These are phyloP conservation scores for Dreissena polymorpha DNA, from an alignment of 1,140 invertebrate species.

Conservation along the genomic window DNA sequence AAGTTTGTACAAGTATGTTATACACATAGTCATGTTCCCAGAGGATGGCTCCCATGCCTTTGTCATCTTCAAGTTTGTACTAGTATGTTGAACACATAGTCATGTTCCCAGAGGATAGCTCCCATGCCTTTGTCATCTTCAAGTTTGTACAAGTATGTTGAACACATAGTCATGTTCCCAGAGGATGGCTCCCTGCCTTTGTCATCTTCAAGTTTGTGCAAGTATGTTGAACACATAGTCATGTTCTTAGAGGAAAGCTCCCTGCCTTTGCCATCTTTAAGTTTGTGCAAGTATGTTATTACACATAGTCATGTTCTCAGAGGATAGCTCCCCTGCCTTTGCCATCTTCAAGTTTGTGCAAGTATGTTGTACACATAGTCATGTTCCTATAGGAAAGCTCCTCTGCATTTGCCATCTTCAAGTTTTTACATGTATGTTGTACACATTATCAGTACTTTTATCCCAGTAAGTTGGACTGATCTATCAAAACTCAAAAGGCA, in stretches of 20 bases:
- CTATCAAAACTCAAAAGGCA: too few species aligned
- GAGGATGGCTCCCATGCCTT: slow-evolving; percentile 95
- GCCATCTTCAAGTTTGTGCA: slow-evolving; percentile 97
- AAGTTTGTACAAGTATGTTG: slow-evolving; percentile 92
- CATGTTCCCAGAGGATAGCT: slow-evolving; percentile 92
- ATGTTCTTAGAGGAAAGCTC: slow-evolving; percentile 93
- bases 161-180: slow-evolving; percentile 84
- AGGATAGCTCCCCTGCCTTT: slow-evolving; percentile 95
- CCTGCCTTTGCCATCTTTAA: slow-evolving; percentile 97
- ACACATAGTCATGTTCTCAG: slow-evolving; percentile 85
- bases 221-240: slow-evolving; percentile 80
- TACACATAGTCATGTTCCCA: slow-evolving; percentile 84
- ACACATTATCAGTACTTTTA: too few species aligned
- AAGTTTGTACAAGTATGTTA: slow-evolving; percentile 92
- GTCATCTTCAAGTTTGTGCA: slow-evolving; percentile 97
- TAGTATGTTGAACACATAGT: slow-evolving; percentile 81
- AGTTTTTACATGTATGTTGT: slow-evolving; percentile 90
- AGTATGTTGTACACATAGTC: slow-evolving; percentile 80
- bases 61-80: slow-evolving; percentile 96
- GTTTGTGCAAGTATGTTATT: slow-evolving; percentile 88
- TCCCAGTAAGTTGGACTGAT: too few species aligned
- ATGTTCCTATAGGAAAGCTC: slow-evolving; percentile 93
- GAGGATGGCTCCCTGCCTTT: slow-evolving; percentile 94
- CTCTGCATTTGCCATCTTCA: slow-evolving; percentile 96
- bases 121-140: slow-evolving; percentile 96